phyloP scores from a whole-genome alignment of 2,113 vertebrate genomes.

The Benitochromis conjunctus region DNA sequence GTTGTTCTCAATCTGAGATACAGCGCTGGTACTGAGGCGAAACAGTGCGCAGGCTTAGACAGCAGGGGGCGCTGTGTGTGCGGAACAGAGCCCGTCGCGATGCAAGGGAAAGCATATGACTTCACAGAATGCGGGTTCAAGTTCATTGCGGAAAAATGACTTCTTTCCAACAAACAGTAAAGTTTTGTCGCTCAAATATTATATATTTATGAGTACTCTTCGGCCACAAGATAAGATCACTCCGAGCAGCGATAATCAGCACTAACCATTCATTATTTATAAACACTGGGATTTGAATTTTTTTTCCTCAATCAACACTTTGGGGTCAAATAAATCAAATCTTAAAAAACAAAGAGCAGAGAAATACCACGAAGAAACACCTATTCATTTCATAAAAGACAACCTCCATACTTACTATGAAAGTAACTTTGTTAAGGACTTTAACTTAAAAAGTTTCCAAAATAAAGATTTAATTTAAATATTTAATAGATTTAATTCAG shows the following conservation, averaged over 20 bases:
- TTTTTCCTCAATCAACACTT: neutral
- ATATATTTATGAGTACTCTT: neutral
- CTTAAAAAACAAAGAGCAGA: neutral
- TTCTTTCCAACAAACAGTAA: neutral
- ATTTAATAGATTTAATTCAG: neutral
- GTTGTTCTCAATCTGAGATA: constrained; percentile 30
- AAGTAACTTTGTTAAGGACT: neutral
- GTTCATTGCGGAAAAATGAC: neutral
- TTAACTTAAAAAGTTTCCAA: neutral
- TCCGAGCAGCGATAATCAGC: neutral
- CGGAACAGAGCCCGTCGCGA: neutral
- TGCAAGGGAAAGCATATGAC: neutral
- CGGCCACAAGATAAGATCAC: neutral
- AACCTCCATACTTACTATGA: neutral
- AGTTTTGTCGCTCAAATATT: neutral
- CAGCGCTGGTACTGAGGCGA: neutral
- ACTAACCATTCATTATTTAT: neutral
- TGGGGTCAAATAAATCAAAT: neutral
- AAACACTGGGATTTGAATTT: neutral
- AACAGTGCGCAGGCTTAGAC: neutral
- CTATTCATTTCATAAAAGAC: neutral
- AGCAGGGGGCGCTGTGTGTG: constrained; percentile 33
- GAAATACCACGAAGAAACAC: neutral
- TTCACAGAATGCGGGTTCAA: neutral
- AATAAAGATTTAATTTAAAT: neutral